These are phyloP conservation scores for Macroramphosus scolopax DNA, from an alignment of 2,797 vertebrate genomes.

Conservation along the genomic window DNA sequence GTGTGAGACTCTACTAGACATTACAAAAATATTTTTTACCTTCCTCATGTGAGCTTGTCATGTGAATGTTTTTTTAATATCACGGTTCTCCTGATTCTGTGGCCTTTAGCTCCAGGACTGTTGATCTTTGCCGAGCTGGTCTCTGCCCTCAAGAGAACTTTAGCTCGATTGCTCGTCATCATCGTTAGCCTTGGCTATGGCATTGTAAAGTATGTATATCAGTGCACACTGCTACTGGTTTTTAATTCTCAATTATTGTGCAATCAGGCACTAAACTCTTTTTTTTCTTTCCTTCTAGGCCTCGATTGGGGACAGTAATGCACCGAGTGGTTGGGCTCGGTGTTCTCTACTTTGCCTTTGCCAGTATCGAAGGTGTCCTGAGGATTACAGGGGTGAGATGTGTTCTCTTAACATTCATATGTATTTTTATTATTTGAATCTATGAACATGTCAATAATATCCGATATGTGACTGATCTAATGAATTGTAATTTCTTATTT, in stretches of 20 bases:
- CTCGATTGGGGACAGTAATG: slow-evolving; percentile 87
- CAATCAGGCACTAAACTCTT: not conserved
- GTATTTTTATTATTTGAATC: not conserved
- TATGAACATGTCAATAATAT: not conserved
- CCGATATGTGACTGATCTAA: too few relatives aligned
- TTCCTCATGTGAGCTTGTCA: too few relatives aligned
- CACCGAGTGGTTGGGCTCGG: slow-evolving; percentile 87
- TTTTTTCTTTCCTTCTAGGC: slow-evolving; percentile 60
- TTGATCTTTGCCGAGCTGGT: slow-evolving; percentile 86
- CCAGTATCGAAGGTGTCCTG: slow-evolving; percentile 83
- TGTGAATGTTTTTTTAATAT: too few relatives aligned
- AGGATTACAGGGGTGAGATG: slow-evolving; percentile 85
- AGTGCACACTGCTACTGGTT: not conserved
- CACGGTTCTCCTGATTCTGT: too few relatives aligned
- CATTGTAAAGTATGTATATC: slow-evolving; percentile 83
- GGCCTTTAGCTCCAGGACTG: slow-evolving; percentile 77
- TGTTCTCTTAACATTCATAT: not conserved
- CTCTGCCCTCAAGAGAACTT: slow-evolving; percentile 85
- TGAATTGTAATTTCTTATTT: too few relatives aligned
- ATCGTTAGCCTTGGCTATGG: slow-evolving; percentile 89
- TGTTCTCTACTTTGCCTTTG: slow-evolving; percentile 83
- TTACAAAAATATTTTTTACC: too few relatives aligned
- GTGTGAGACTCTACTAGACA: slow-evolving; percentile 71
- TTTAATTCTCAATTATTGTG: not conserved
- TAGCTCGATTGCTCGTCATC: slow-evolving; percentile 87